A percentile compares a stretch with the other conserved stretches of the same genome.
Conservation (phyloP, 2,888 invertebrate genomes). For the Acleris cristana region DNA sequence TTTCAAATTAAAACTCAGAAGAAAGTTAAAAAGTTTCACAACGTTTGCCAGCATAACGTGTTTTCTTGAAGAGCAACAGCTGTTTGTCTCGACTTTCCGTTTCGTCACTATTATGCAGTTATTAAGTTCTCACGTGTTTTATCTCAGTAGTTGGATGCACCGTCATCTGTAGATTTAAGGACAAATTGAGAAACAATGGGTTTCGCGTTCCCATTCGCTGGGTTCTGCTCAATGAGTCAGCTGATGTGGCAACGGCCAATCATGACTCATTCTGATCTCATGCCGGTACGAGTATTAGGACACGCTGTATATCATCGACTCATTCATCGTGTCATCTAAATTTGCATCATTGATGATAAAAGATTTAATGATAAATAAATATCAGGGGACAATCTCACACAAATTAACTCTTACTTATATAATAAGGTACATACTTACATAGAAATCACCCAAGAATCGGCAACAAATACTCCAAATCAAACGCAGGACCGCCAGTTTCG, state of each 20-base stretch:
- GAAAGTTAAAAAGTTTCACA: conserved; percentile 25
- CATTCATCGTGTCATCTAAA: conserved; percentile 3
- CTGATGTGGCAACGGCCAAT: conserved; percentile 72
- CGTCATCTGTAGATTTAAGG: conserved; percentile 58
- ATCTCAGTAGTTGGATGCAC: conserved; percentile 29
- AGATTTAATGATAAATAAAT: not conserved
- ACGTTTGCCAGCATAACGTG: conserved; percentile 21
- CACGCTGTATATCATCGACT: conserved; percentile 43
- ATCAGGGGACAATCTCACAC: no score
- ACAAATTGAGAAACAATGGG: conserved; percentile 69
- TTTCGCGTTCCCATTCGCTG: conserved; percentile 69
- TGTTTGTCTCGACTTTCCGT: conserved; percentile 35
- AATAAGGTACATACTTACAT: no score
- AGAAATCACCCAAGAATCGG: no score
- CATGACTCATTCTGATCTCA: conserved; percentile 72
- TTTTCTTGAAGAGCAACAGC: conserved; percentile 32
- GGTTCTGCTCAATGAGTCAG: conserved; percentile 72
- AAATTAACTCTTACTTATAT: no score
- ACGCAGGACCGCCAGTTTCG: no score
- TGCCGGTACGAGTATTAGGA: conserved; percentile 60
- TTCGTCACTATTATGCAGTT: conserved; percentile 30
- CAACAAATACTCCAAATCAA: no score
- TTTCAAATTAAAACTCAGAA: conserved; percentile 21
- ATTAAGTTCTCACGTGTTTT: conserved; percentile 34
- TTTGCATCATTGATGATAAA: not conserved